Conservation (phyloP, 1,140 invertebrate genomes). For the Cherax quadricarinatus region DNA sequence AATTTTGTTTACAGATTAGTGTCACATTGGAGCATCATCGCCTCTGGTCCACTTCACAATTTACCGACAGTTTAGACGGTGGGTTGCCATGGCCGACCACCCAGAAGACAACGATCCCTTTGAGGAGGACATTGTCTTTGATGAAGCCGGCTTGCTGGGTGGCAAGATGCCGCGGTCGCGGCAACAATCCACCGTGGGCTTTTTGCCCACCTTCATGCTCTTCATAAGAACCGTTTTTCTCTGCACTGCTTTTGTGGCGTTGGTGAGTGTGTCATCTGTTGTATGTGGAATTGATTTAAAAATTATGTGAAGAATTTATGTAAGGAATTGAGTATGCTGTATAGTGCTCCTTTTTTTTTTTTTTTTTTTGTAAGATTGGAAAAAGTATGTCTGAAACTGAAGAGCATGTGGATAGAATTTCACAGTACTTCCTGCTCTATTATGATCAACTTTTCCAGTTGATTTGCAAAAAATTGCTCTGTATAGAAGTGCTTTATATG, state of each 20-base stretch:
- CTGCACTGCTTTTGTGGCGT: constrained; percentile 72
- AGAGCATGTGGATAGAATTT: too few relatives aligned
- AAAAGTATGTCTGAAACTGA: too few relatives aligned
- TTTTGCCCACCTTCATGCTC: constrained; percentile 72
- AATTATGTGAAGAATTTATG: background rate
- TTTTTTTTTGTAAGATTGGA: background rate
- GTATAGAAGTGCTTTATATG: too few relatives aligned
- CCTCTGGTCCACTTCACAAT: constrained; percentile 42
- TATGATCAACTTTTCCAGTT: too few relatives aligned
- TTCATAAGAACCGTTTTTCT: constrained; percentile 73
- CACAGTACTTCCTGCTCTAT: too few relatives aligned
- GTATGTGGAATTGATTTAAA: background rate
- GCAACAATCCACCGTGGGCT: constrained; percentile 63
- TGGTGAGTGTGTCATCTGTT: constrained; percentile 64
- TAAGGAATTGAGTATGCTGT: background rate
- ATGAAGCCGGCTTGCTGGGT: constrained; percentile 71
- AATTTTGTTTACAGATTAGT: background rate
- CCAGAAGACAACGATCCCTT: constrained; percentile 73
- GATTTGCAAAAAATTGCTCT: too few relatives aligned
- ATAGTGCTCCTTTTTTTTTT: background rate
- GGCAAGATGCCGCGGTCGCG: constrained; percentile 64
- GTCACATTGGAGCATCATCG: background rate
- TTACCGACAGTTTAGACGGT: constrained; percentile 65
- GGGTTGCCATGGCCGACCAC: constrained; percentile 59
- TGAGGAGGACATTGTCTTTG: constrained; percentile 74